phyloP scores from a whole-genome alignment of 2,797 vertebrate species.

The Merluccius polli region DNA sequence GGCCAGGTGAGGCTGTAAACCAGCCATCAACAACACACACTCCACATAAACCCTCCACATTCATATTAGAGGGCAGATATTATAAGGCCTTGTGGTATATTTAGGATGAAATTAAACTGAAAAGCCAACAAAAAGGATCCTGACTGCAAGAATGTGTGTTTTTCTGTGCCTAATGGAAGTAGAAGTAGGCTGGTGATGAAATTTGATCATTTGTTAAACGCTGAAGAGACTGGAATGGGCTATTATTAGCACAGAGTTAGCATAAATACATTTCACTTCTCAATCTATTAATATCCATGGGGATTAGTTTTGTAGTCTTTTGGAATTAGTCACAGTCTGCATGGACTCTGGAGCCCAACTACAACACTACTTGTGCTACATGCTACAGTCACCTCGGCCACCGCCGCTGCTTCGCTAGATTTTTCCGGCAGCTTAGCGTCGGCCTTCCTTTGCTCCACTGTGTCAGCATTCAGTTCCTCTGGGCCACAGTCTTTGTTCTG shows the following conservation, averaged over 20 bases:
- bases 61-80: not conserved
- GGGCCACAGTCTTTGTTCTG: slow-evolving; percentile 39
- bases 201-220: not conserved
- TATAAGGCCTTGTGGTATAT: not conserved
- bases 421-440: slow-evolving; percentile 51
- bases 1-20: no score
- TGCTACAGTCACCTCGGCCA: slow-evolving; percentile 69
- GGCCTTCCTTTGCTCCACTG: slow-evolving; percentile 33
- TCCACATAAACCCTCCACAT: no score
- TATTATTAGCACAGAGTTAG: not conserved
- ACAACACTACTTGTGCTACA: slow-evolving; percentile 33
- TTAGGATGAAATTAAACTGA: not conserved
- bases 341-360: not conserved
- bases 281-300: not conserved
- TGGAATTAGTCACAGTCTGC: not conserved
- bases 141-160: not conserved
- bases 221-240: not conserved
- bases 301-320: not conserved
- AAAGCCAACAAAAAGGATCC: not conserved
- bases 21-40: no score
- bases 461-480: slow-evolving; percentile 38
- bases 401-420: slow-evolving; percentile 61
- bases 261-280: not conserved
- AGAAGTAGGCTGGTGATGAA: not conserved
- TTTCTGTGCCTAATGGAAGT: not conserved